phyloP scores from a whole-genome alignment of 1,140 invertebrate genomes.

The Mercenaria mercenaria region DNA sequence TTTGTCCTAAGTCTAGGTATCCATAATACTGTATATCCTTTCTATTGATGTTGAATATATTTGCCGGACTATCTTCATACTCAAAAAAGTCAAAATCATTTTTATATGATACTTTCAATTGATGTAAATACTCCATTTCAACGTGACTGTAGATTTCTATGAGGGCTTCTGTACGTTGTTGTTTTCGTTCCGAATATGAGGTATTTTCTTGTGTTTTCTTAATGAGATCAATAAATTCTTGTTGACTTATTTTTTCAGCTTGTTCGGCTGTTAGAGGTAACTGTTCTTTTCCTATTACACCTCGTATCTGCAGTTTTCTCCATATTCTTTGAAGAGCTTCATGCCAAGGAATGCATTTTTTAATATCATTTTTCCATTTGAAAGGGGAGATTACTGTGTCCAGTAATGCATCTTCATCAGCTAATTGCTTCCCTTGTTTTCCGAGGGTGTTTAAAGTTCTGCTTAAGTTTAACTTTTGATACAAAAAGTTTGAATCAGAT shows the following conservation, averaged over 20 bases:
- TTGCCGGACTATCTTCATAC: slow-evolving; percentile 39
- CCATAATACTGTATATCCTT: slow-evolving; percentile 36
- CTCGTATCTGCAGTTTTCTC: slow-evolving; percentile 66
- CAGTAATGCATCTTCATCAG: slow-evolving; percentile 59
- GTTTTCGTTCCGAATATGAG: slow-evolving; percentile 1
- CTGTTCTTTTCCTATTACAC: slow-evolving; percentile 54
- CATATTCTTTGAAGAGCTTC: slow-evolving; percentile 62
- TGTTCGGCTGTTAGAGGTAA: slow-evolving; percentile 41
- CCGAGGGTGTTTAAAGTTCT: slow-evolving; percentile 16
- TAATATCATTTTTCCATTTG: slow-evolving; percentile 33
- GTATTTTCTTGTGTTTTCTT: slow-evolving; percentile 5
- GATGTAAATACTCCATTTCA: slow-evolving; percentile 14
- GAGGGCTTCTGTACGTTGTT: slow-evolving; percentile 42
- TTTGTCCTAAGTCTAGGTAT: neutral
- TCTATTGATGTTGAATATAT: slow-evolving; percentile 56
- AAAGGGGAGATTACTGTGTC: slow-evolving; percentile 64
- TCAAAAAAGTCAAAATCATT: slow-evolving; percentile 67
- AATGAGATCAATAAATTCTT: slow-evolving; percentile 47
- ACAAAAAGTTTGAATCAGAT: slow-evolving; percentile 49
- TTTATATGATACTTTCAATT: slow-evolving; percentile 34
- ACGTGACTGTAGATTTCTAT: slow-evolving; percentile 62
- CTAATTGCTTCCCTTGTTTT: slow-evolving; percentile 49
- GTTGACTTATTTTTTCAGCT: neutral
- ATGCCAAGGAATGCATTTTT: slow-evolving; percentile 54
- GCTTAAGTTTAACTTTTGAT: slow-evolving; percentile 39